Evolutionary conservation across 2,888 invertebrate species (phyloP), one percentile per base, ranked within the genome.

Genomic region (Lycocerus yunnanus): DNA sequence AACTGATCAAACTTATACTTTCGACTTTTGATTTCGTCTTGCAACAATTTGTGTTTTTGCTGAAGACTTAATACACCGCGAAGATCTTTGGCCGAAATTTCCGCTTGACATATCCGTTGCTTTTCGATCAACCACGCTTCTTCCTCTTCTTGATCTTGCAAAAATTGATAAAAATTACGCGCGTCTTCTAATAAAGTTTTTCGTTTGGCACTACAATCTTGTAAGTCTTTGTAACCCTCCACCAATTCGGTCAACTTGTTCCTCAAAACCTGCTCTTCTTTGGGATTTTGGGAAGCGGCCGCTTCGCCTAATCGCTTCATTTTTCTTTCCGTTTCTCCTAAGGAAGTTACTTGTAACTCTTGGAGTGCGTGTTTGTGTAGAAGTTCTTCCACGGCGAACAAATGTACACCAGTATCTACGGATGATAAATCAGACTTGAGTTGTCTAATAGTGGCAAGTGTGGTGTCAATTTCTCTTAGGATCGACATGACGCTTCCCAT

Each of bases 111-210:
- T 76, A 98, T 94, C 5, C 96, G 90, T 85, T 97, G 96, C 84
- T 97, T 97, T 84, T 99, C 99, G 1, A 95, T 92, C 71, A 99
- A 90, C 98, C 99, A 99, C 0, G 96, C 93, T 88, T 98, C 98
- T 87, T 99, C 99, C 83, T 99, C 99, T 82, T 99, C 98, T 82
- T 97, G 95, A 85, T 99, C 98, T 87, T 98, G 97, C 73, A 98
- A 88, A 88, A 99, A 98, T 87, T 98, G 97, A 88, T 95, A 98
- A 83, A 97, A 95, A 84, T 96, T 95, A 74, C 97, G 90, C 0
- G 97, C 97, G 83, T 98, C 97, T 86, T 98, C 97, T 13, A 99
- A 88, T 13, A 95, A 90, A 0, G 92, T 93, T 78, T 96, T 93
- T 8, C 97, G 91, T 81, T 93, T 92, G 71, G 93, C 92, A 60